Evolutionary conservation across 1,140 invertebrate genomes (phyloP).

Genomic region (Brachionus rubens): DNA sequence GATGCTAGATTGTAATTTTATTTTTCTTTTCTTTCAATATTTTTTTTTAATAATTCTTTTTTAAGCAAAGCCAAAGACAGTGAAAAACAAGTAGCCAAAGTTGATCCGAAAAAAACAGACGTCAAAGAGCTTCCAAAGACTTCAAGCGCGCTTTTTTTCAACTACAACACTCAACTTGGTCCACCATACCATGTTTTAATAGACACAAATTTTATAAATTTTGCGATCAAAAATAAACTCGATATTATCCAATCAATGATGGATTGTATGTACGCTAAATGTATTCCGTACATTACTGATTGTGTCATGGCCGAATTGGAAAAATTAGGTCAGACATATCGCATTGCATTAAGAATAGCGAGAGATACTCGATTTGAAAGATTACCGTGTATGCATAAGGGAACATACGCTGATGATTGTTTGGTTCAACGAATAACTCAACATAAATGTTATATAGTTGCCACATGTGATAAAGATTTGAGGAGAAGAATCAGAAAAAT

Average conservation of each 20-base stretch:
- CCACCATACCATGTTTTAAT: conserved; percentile 94
- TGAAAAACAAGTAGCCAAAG: neutral
- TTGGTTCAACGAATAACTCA: conserved; percentile 88
- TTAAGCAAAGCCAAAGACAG: conserved; percentile 22
- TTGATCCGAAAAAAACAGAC: conserved; percentile 28
- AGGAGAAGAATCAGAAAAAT: conserved; percentile 94
- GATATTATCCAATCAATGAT: conserved; percentile 96
- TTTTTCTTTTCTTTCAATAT: neutral
- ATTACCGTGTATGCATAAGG: conserved; percentile 89
- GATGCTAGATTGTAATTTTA: conserved; percentile 16
- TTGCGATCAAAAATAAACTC: conserved; percentile 96
- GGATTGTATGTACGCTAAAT: conserved; percentile 97
- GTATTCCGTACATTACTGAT: conserved; percentile 96
- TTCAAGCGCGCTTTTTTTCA: conserved; percentile 89
- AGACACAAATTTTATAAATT: conserved; percentile 99
- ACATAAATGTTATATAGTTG: conserved; percentile 99
- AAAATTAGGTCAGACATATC: conserved; percentile 90
- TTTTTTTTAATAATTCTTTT: neutral
- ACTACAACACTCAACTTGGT: conserved; percentile 97
- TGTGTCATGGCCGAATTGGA: conserved; percentile 98
- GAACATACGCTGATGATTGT: conserved; percentile 99
- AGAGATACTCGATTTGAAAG: conserved; percentile 91
- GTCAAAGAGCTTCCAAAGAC: conserved; percentile 66
- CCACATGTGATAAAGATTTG: conserved; percentile 95
- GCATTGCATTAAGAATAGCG: conserved; percentile 80